Evolutionary conservation across 1,140 invertebrate genomes (phyloP).

Genomic region (Lanistes nyassanus): DNA sequence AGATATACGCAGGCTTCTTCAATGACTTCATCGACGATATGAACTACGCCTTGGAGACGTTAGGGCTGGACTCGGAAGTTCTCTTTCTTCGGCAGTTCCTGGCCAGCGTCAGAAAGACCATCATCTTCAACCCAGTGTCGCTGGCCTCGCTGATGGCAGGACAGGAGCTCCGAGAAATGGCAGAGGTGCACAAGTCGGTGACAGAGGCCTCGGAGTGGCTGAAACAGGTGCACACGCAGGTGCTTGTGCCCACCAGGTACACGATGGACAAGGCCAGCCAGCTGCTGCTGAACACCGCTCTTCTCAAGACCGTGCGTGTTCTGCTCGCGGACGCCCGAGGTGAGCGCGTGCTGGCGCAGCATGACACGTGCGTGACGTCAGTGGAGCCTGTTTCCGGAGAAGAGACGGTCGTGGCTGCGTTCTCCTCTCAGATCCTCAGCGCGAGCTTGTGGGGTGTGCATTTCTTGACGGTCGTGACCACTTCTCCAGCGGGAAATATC

Average conservation of each 20-base stretch:
- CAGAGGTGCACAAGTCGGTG: constrained; percentile 18
- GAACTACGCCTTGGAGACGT: constrained; percentile 26
- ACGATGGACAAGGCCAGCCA: constrained; percentile 21
- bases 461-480: constrained; percentile 19
- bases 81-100: constrained; percentile 30
- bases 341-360: constrained; percentile 16
- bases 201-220: constrained; percentile 31
- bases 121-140: constrained; percentile 34
- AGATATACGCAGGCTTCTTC: constrained; percentile 37
- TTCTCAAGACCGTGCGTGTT: background rate
- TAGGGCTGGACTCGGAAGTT: constrained; percentile 33
- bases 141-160: constrained; percentile 33
- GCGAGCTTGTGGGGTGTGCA: constrained; percentile 7
- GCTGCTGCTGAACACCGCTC: constrained; percentile 11
- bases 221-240: constrained; percentile 34
- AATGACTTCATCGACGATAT: constrained; percentile 37
- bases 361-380: constrained; percentile 5
- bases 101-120: constrained; percentile 21
- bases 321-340: background rate
- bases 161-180: constrained; percentile 13
- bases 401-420: background rate
- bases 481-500: background rate
- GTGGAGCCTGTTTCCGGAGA: background rate
- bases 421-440: background rate
- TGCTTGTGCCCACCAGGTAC: constrained; percentile 29